Base-by-base conservation (phyloP, 30 jellyfish, hydroid and myxozoan genomes). In the Hydractinia echinata region DNA sequence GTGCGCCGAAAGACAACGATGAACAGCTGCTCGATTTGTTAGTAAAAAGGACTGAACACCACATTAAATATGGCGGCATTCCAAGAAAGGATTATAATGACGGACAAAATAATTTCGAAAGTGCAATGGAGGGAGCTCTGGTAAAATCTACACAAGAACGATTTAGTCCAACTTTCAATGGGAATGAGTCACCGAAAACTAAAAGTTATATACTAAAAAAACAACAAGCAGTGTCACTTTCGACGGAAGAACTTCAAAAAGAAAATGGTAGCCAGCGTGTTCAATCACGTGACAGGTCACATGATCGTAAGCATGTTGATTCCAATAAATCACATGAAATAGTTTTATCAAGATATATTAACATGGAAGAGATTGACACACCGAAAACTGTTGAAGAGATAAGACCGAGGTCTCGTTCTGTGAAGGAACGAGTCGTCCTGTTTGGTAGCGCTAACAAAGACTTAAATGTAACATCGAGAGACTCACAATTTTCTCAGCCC, bases 381-480 rank as follows among this genome's bases (percentile, higher is more conserved):
- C 8, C 39, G 74, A 64, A 64, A 64, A 44, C 19, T n/a, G 74
- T 7, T 7, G 74, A 13, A 4, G 74, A 64, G 18, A 64, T 8
- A 44, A 64, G 39, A 64, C 19, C 74, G 74, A 64, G 74, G 18
- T 64, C 74, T 6, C 74, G 74, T 51, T 64, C 74, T 7, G 74
- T 64, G 18, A 64, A 64, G 39, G 74, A 64, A 6, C 74, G 74
- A 9, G 39, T 64, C 7, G 4, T 6, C 19, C 51, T 64, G 9
- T 64, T 64, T 64, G 74, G 39, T 4, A 9, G 8, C 0, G 7
- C 6, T 13, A 44, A 64, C 10, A 7, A 64, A 44, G 74, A 64
- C 74, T 6, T 51, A 6, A 13, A 64, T 64, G 16, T 64, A n/a
- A 44, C 19, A 44, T 64, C 74, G 4, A 30, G 2, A 30, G 44